Conservation (phyloP, 2,113 vertebrate species). For the Siniperca knerii region DNA sequence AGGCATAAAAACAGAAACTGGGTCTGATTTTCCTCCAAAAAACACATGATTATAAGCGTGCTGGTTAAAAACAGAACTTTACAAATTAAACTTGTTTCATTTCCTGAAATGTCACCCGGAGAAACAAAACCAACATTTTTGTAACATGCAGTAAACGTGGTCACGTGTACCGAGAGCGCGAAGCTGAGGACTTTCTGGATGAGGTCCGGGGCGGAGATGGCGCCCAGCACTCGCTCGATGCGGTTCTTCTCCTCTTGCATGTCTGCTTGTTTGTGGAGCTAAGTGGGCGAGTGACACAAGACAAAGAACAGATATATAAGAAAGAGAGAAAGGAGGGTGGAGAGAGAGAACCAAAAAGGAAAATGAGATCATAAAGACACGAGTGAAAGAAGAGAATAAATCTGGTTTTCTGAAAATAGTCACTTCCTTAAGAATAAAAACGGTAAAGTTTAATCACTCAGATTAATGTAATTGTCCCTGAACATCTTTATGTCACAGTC, state of each 20-base stretch:
- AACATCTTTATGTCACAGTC: background rate
- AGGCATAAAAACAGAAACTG: background rate
- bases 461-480: background rate
- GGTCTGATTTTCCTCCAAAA: background rate
- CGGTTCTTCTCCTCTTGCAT: slow-evolving; percentile 99
- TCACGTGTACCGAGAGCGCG: slow-evolving; percentile 92
- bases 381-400: background rate
- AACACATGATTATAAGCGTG: background rate
- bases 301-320: background rate
- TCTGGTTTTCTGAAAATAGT: background rate
- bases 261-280: slow-evolving; percentile 99
- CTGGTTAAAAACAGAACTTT: background rate
- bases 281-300: background rate
- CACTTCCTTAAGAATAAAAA: too few species aligned
- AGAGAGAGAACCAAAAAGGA: background rate
- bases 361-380: background rate
- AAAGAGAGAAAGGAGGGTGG: too few species aligned
- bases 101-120: background rate
- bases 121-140: background rate
- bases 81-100: background rate
- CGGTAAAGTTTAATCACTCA: background rate
- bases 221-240: slow-evolving; percentile 95
- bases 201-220: slow-evolving; percentile 94
- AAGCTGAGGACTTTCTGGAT: slow-evolving; percentile 98
- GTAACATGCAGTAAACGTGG: background rate